phyloP scores from a whole-genome alignment of 37 sponge, comb jelly and placozoan species.

The Bolinopsis microptera region DNA sequence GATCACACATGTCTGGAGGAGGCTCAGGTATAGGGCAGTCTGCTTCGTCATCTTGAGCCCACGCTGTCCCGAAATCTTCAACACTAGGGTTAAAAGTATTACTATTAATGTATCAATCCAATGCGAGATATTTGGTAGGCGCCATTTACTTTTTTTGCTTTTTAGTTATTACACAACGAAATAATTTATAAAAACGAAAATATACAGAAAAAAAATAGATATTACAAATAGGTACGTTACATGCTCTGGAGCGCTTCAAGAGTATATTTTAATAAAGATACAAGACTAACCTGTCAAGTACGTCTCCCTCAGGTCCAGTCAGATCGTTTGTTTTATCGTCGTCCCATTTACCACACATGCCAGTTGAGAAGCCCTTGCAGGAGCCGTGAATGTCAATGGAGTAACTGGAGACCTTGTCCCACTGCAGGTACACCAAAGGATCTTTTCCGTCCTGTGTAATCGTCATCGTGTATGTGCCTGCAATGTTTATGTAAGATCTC shows the following conservation, averaged over 20 bases:
- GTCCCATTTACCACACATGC: conserved; percentile 41
- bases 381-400: background rate
- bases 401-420: conserved; percentile 21
- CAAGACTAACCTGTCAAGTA: background rate
- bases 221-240: too few species aligned
- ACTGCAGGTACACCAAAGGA: background rate
- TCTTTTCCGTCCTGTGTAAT: background rate
- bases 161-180: too few species aligned
- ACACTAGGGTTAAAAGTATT: background rate
- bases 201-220: too few species aligned
- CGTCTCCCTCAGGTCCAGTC: background rate
- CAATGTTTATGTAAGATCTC: too few species aligned
- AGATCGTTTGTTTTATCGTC: background rate
- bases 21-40: conserved; percentile 17
- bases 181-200: too few species aligned
- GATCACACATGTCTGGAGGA: background rate
- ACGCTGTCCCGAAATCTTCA: conserved; percentile 27
- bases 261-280: too few species aligned
- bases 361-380: conserved; percentile 14
- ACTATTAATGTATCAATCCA: too few species aligned
- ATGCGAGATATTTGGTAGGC: too few species aligned
- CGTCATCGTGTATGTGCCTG: background rate
- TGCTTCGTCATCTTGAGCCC: conserved; percentile 24
- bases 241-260: too few species aligned
- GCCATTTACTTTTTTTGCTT: too few species aligned